These are phyloP conservation scores for Enteromius thamalakanensis DNA, from an alignment of 2,797 vertebrate species.

Conservation along the genomic window DNA sequence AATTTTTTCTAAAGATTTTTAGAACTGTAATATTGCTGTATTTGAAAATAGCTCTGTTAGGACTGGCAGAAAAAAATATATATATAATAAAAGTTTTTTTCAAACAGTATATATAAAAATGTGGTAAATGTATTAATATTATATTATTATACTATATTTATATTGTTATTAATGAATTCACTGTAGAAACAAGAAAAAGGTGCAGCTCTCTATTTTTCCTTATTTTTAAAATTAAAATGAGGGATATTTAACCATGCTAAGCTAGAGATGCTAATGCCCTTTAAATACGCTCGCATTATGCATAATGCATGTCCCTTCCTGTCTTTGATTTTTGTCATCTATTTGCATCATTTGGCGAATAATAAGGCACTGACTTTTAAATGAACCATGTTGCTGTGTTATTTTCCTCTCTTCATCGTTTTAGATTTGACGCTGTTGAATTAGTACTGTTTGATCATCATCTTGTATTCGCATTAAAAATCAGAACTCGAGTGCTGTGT, in stretches of 20 bases:
- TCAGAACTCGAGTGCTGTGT: constrained; percentile 8
- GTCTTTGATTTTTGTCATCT: constrained; percentile 40
- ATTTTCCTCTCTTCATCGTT: constrained; percentile 36
- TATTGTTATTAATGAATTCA: background rate
- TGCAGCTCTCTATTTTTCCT: background rate
- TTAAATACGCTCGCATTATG: constrained; percentile 36
- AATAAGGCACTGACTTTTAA: constrained; percentile 40
- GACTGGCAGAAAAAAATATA: background rate
- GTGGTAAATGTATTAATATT: background rate
- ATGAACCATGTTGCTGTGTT: constrained; percentile 31
- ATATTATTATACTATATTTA: background rate
- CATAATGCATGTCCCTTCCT: constrained; percentile 33
- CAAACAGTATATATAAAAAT: background rate
- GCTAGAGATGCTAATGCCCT: constrained; percentile 33
- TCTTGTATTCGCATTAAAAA: constrained; percentile 24
- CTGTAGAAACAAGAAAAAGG: background rate
- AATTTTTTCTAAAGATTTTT: no score
- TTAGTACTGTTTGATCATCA: constrained; percentile 45
- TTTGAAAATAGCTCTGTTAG: background rate
- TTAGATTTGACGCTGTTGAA: constrained; percentile 49
- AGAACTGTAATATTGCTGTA: background rate
- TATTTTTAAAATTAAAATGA: constrained; percentile 29
- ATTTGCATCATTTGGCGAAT: constrained; percentile 41
- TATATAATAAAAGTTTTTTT: background rate
- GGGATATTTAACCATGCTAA: constrained; percentile 25